phyloP scores from a whole-genome alignment of 2,888 invertebrate species.

The Micropterix aruncella region DNA sequence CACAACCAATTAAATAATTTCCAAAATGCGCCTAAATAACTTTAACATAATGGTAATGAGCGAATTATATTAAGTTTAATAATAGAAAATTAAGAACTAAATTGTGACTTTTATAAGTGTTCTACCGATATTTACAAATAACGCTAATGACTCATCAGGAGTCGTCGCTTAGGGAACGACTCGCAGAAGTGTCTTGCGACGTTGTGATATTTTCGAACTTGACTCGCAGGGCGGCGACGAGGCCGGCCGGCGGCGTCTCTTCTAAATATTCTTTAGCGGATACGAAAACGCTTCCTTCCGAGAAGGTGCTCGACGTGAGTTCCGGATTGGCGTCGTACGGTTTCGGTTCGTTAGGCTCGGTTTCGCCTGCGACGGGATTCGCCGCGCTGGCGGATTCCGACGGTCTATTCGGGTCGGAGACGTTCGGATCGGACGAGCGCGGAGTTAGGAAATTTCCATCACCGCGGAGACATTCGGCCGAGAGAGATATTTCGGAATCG shows the following conservation, averaged over 20 bases:
- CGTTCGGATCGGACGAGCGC: neutral
- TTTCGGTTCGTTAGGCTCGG: neutral
- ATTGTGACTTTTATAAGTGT: no score
- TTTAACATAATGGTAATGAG: no score
- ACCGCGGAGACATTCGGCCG: slow-evolving; percentile 4
- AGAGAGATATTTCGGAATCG: slow-evolving; percentile 4
- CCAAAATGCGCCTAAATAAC: no score
- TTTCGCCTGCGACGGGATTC: neutral
- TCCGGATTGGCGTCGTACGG: neutral
- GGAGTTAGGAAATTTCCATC: neutral
- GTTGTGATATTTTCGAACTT: slow-evolving; percentile 37
- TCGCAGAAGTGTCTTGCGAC: no score
- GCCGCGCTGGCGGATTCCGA: neutral
- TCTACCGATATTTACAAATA: no score
- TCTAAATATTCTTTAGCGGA: neutral
- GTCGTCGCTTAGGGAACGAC: no score
- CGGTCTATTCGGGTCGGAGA: neutral
- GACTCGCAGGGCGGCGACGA: slow-evolving; percentile 38
- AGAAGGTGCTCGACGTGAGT: neutral
- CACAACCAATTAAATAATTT: neutral
- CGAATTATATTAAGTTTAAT: no score
- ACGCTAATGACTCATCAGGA: no score
- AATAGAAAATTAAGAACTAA: no score
- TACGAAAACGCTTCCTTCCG: neutral
- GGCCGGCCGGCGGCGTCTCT: slow-evolving; percentile 19